Percentiles rank a stretch among this genome's conserved stretches.
Evolutionary conservation across 2,797 vertebrate species (phyloP).

Genomic region (Catharus ustulatus): DNA sequence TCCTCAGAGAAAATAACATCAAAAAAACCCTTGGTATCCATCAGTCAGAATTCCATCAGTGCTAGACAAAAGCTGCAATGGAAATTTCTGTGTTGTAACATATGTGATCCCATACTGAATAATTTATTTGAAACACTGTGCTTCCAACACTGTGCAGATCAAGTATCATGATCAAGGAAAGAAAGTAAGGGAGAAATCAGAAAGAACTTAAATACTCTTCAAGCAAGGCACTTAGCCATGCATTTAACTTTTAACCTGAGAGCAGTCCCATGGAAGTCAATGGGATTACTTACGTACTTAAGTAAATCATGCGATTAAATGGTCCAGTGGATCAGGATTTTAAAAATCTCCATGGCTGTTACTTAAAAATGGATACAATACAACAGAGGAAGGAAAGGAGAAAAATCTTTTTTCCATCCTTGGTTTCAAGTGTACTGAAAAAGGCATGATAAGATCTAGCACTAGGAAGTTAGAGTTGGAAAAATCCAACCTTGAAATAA

Average conservation of each 20-base stretch:
- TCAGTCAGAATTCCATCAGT: conserved; percentile 44
- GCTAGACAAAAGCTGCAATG: conserved; percentile 1
- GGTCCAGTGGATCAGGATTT: conserved; percentile 6
- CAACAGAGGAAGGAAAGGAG: not conserved
- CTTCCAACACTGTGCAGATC: not conserved
- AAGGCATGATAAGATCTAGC: conserved; percentile 30
- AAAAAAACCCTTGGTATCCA: conserved; percentile 29
- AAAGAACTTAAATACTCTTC: conserved; percentile 10
- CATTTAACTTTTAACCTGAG: conserved; percentile 44
- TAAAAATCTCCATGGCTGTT: conserved; percentile 14
- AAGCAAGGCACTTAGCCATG: not conserved
- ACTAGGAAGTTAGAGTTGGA: not conserved
- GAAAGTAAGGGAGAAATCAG: not conserved
- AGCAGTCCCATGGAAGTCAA: not conserved
- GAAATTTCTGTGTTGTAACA: conserved; percentile 25
- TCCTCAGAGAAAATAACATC: conserved; percentile 52
- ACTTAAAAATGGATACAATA: not conserved
- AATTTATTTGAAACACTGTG: not conserved
- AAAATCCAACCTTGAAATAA: conserved; percentile 49
- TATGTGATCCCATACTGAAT: conserved; percentile 9
- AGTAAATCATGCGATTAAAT: conserved; percentile 23
- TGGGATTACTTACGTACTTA: not conserved
- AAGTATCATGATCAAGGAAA: not conserved
- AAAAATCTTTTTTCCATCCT: conserved; percentile 38
- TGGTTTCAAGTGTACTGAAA: conserved; percentile 4